Evolutionary conservation across 2,888 invertebrate species (phyloP).

Genomic region (Sphinx pinastri): DNA sequence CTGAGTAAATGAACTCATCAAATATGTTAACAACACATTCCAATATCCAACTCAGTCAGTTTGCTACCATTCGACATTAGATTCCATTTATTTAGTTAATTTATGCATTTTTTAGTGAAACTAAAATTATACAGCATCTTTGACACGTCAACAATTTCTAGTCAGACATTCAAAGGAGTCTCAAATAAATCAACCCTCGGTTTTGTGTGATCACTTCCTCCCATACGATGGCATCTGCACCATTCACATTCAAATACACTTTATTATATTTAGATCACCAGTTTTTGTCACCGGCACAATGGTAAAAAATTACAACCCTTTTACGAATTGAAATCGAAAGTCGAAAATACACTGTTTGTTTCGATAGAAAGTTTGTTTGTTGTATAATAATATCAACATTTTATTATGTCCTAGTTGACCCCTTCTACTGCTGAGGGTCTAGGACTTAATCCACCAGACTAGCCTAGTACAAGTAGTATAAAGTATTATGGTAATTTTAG

Average conservation of each 20-base stretch:
- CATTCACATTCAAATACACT: slow-evolving; percentile 69
- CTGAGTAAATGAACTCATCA: no score
- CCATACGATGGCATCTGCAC: slow-evolving; percentile 65
- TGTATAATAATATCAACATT: no score
- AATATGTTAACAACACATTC: no score
- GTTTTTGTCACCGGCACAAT: slow-evolving; percentile 44
- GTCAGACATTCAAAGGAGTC: background rate
- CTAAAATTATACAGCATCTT: background rate
- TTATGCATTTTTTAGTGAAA: no score
- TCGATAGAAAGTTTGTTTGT: slow-evolving; percentile 3
- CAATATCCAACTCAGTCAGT: no score
- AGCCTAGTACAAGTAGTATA: no score
- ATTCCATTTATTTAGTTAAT: no score
- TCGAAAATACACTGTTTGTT: slow-evolving; percentile 21
- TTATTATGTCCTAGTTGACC: no score
- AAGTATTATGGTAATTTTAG: no score
- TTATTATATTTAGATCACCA: slow-evolving; percentile 75
- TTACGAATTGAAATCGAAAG: slow-evolving; percentile 15
- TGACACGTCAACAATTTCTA: background rate
- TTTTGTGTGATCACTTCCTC: slow-evolving; percentile 67
- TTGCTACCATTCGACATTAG: no score
- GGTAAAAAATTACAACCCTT: slow-evolving; percentile 25
- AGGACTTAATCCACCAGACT: no score
- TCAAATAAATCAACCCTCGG: slow-evolving; percentile 53
- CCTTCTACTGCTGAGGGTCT: no score